phyloP scores from a whole-genome alignment of 2,797 vertebrate genomes.

The Darevskia nairensis region DNA sequence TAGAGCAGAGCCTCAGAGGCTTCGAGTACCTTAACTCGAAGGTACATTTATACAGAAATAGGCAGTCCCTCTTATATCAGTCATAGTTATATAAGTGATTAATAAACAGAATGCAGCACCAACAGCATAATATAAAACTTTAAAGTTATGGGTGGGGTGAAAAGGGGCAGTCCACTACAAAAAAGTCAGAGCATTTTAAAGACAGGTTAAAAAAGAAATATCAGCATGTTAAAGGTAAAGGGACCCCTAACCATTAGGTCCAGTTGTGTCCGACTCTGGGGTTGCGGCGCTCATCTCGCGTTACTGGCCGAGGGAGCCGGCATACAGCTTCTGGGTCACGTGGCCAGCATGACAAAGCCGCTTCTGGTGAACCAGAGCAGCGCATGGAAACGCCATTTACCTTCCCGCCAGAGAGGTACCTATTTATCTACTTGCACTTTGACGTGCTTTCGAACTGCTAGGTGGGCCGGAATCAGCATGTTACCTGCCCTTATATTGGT shows the following conservation, averaged over 20 bases:
- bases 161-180: not conserved
- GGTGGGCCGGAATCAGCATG: too few species aligned
- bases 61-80: not conserved
- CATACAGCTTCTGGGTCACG: too few species aligned
- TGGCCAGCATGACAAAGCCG: too few species aligned
- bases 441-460: too few species aligned
- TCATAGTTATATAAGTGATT: not conserved
- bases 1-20: not conserved
- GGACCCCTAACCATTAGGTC: too few species aligned
- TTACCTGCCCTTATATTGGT: not conserved
- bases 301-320: too few species aligned
- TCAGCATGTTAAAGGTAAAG: not conserved
- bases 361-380: too few species aligned
- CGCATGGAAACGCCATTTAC: too few species aligned
- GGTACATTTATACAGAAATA: not conserved
- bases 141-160: not conserved
- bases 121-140: not conserved
- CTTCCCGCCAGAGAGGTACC: too few species aligned
- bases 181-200: not conserved
- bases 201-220: not conserved
- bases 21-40: not conserved
- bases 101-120: not conserved
- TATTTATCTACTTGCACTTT: too few species aligned
- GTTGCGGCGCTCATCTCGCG: too few species aligned
- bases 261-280: too few species aligned